phyloP scores from a whole-genome alignment of 1,140 invertebrate species.

The Euwallacea fornicatus region DNA sequence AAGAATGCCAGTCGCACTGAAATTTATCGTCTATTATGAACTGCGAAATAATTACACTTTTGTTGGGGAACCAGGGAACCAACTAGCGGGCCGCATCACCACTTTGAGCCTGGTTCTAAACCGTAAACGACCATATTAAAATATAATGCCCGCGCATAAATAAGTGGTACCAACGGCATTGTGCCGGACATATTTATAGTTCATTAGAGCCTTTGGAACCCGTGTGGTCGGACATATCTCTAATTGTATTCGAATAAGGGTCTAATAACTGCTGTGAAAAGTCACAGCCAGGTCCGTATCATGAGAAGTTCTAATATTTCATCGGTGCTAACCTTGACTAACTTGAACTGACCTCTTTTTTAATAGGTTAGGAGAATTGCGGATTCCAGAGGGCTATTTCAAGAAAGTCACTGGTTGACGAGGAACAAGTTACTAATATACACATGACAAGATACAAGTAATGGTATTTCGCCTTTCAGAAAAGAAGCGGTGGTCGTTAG shows the following conservation, averaged over 20 bases:
- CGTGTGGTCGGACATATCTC: constrained; percentile 51
- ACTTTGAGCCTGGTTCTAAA: constrained; percentile 10
- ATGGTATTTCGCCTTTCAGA: no score
- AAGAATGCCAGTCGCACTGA: neutral
- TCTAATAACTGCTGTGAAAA: constrained; percentile 49
- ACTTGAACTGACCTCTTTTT: neutral
- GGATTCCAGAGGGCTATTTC: no score
- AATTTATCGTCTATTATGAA: constrained; percentile 27
- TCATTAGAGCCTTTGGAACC: constrained; percentile 49
- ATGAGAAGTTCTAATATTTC: neutral
- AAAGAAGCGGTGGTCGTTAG: no score
- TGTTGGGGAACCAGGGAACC: constrained; percentile 5
- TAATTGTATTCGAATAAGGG: constrained; percentile 53
- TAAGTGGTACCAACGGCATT: constrained; percentile 50
- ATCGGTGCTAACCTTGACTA: neutral
- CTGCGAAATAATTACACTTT: constrained; percentile 30
- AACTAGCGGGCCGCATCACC: constrained; percentile 18
- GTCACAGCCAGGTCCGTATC: constrained; percentile 6
- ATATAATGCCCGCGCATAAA: constrained; percentile 50
- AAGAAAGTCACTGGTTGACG: no score
- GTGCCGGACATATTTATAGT: constrained; percentile 51
- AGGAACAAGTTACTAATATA: no score
- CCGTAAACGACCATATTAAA: constrained; percentile 46
- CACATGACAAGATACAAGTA: no score
- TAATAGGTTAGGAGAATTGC: no score